Base-by-base conservation (phyloP, 2,113 vertebrate genomes). In the Heteronetta atricapilla region DNA sequence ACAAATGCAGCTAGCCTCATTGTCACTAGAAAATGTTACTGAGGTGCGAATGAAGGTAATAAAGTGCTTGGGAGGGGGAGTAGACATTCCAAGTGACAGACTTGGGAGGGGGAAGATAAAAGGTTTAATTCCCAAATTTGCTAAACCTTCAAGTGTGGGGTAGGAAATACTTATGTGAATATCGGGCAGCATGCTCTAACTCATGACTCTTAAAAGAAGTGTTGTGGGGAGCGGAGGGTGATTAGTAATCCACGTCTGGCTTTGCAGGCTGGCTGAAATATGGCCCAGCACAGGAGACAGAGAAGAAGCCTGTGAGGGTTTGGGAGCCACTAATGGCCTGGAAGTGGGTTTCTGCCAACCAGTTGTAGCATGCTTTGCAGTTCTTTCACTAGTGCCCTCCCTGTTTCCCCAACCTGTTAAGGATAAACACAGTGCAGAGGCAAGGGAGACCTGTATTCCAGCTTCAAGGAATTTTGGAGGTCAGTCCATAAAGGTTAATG, bases 401-500 rank as follows among this genome's bases (percentile, higher is more conserved):
- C 31, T 74, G 17, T 56, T 40, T 86, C 33, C 29, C 31, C 50
- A 63, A 0, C 25, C 70, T 69, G 53, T 75, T 46, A 5, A 63
- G 83, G 40, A 29, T 86, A 84, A 88, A 36, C 58, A 84, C 2
- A 1, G 7, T 44, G 25, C 55, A 79, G 70, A 63, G 75, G 55
- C 62, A 69, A 82, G n/a, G 10, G 74, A 89, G 81, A 72, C 74
- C 70, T 88, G 55, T 82, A 52, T 69, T 96, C n/a, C 59, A 80
- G 77, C 77, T 96, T 91, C 89, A 96, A 95, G 93, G 94, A 92
- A 82, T 94, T 91, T 84, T 92, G 83, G 91, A 93, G 91, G 95
- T 95, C 92, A 90, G 76, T 95, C 76, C 17, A 12, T 88, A 93
- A 92, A 93, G 94, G 94, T 95, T 93, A 94, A 81, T 83, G 91